Base-by-base conservation (phyloP, 2,888 invertebrate genomes). In the Drosophila longiperda region DNA sequence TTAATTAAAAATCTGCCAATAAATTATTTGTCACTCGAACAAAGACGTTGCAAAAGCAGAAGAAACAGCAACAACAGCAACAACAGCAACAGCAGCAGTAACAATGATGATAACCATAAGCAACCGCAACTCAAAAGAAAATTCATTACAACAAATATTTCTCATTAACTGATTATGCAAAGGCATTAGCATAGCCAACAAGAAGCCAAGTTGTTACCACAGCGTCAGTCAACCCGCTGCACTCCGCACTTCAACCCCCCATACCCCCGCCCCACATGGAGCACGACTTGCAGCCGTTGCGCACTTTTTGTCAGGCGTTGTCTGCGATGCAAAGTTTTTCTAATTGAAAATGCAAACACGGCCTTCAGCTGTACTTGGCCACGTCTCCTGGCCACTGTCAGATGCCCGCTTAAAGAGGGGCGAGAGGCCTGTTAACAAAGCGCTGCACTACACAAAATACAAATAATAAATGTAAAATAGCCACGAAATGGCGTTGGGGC, bases 121-220 rank as follows among this genome's bases (percentile, higher is more conserved):
- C 67, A 75, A 54, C 78, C 79, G 38, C 78, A 78, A 66, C 78
- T 75, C 84, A 80, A 84, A 82, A 85, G 87, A 83, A 86, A 86
- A 83, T 83, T 83, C 81, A 83, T 80, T 83, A 88, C 89, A 79
- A 88, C 87, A 86, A 87, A 84, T 82, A 84, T 88, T 84, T 87
- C 89, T 87, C 89, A 88, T 88, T 87, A 87, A 87, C 87, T 87
- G 87, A 87, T 87, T 87, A 87, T 88, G 89, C 87, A 69, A 83
- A 83, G 81, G 76, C 83, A 83, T 83, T 83, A 83, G 83, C 83
- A 82, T 67, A 85, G 83, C 84, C 80, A 78, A 87, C 73, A 80
- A 80, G 75, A 62, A 66, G 69, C 78, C 60, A 70, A 75, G 63
- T 74, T 49, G 74, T 69, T 60, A 79, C 69, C 76, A 62, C 67